A percentile compares a stretch with the other conserved stretches of the same genome.
Conservation (phyloP, 2,113 vertebrate genomes). For the Aix galericulata region DNA sequence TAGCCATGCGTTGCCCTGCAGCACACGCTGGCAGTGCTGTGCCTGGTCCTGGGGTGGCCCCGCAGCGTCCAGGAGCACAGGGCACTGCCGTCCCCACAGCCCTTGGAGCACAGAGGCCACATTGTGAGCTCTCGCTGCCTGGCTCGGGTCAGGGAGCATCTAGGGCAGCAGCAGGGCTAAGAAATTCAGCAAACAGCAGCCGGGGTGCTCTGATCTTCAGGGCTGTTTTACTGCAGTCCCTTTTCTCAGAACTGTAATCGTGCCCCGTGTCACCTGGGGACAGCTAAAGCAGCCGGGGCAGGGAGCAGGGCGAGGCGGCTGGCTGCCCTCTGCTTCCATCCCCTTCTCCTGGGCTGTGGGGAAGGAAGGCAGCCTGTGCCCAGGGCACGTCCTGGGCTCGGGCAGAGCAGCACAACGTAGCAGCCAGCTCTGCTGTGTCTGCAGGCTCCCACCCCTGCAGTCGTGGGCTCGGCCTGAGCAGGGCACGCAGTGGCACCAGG, state of each 20-base stretch:
- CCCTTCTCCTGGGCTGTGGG: background rate
- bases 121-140: background rate
- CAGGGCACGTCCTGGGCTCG: accelerated
- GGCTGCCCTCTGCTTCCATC: background rate
- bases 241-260: background rate
- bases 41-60: background rate
- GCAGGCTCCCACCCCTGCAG: background rate
- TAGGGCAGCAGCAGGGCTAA: slow-evolving; percentile 35
- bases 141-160: slow-evolving; percentile 52
- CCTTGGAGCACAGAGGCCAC: background rate
- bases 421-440: background rate
- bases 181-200: background rate
- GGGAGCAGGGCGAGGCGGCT: background rate
- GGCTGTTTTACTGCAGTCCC: background rate
- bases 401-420: background rate
- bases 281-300: background rate
- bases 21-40: background rate
- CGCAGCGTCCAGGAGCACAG: background rate
- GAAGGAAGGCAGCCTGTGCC: background rate
- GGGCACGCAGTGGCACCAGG: no score
- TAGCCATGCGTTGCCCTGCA: background rate
- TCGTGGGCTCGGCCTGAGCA: background rate
- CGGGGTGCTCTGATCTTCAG: background rate
- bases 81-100: background rate
- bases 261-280: background rate